phyloP scores from a whole-genome alignment of 1,140 invertebrate species.

The Dinoponera quadriceps region DNA sequence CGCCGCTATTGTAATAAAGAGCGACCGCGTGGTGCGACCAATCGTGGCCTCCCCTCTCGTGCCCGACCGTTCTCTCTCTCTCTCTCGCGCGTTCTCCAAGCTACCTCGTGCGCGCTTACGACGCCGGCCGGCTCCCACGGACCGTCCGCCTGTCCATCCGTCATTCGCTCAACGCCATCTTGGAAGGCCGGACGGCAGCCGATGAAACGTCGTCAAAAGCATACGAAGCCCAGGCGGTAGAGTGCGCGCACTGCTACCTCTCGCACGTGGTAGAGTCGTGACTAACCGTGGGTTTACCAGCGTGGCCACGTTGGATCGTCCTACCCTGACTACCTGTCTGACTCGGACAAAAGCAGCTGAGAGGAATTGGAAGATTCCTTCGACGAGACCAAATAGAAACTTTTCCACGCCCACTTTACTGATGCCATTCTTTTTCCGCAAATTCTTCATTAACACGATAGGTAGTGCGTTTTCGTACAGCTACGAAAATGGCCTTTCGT shows the following conservation, averaged over 20 bases:
- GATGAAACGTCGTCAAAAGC: constrained; percentile 29
- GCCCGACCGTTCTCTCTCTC: no score
- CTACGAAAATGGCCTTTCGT: no score
- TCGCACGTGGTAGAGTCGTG: constrained; percentile 53
- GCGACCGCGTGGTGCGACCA: no score
- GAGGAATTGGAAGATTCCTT: no score
- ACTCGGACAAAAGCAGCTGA: no score
- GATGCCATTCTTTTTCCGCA: not conserved
- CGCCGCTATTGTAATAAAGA: no score
- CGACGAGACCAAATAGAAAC: no score
- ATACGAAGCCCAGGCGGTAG: constrained; percentile 63
- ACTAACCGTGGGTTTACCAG: not conserved
- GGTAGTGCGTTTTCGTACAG: no score
- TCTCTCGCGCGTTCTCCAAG: not conserved
- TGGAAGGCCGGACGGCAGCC: constrained; percentile 44
- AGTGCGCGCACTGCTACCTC: constrained; percentile 39
- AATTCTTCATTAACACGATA: no score
- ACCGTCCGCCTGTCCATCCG: not conserved
- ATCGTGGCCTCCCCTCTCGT: no score
- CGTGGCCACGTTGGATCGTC: not conserved
- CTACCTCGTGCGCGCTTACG: constrained; percentile 23
- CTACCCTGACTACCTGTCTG: no score
- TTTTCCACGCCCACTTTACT: not conserved
- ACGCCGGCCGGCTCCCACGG: constrained; percentile 44
- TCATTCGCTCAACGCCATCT: constrained; percentile 71